Base-by-base conservation (phyloP, 1,140 invertebrate genomes). In the Prorops nasuta region DNA sequence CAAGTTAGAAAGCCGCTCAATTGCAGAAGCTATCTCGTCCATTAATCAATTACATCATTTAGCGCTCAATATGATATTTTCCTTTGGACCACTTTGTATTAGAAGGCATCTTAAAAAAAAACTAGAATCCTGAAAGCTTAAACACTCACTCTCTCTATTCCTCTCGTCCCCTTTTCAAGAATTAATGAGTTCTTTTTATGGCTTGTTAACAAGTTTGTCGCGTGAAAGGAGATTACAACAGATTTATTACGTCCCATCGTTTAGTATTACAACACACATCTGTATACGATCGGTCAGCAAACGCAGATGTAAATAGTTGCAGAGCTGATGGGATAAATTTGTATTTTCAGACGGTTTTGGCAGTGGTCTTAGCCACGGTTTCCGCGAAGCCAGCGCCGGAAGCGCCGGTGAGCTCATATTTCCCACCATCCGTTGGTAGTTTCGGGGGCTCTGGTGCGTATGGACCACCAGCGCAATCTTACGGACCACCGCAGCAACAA, bases 401-500 rank as follows among this genome's bases (percentile, higher is more conserved):
- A 52, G 58, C 69, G 9, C 67, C 67, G 38, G 51, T 52, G 12
- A 66, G 56, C 36, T 70, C 69, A 0, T 72, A 72, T 37, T 69
- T 69, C 22, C 69, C 71, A 14, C 64, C 69, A 15, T 68, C 63
- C 28, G 60, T 66, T 12, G 60, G 65, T 6, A 56, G 60, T 2
- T 16, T 48, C n/a, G 48, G 53, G 20, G 56, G 63, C 15, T 53
- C 59, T 0, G 58, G 63, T 19, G 60, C 72, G 28, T 81, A 81
- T 48, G 78, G 79, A 1, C 79, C 83, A 1, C 85, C 85, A 6
- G 79, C 82, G 0, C 81, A 84, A 1, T 79, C 82, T 41, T 91
- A 91, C 54, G 88, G 88, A 0, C 81, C 85, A 1, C 88, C 88
- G 0, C 79, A 83, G 41, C 86, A 89, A 64, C 75, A 77, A 9